A percentile compares a stretch with the other conserved stretches of the same genome.
Conservation (phyloP, 2,797 vertebrate genomes). For the Picus viridis region DNA sequence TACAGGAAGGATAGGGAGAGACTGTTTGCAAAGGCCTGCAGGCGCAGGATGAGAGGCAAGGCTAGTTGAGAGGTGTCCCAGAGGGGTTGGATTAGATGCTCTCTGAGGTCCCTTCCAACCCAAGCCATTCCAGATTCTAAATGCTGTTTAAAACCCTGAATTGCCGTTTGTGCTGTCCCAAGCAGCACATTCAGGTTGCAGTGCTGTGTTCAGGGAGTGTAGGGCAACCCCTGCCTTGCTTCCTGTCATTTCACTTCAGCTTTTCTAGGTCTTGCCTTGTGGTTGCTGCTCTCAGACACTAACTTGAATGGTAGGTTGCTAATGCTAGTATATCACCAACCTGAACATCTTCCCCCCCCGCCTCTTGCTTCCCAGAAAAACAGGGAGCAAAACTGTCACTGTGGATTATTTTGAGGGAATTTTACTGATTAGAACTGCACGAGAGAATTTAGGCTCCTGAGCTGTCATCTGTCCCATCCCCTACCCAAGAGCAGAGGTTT, state of each 20-base stretch:
- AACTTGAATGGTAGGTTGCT: neutral
- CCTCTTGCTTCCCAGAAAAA: neutral
- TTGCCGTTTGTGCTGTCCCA: neutral
- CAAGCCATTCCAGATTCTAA: neutral
- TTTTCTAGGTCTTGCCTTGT: neutral
- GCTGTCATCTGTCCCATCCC: slow-evolving; percentile 24
- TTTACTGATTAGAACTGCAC: slow-evolving; percentile 55
- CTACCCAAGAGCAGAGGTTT: neutral
- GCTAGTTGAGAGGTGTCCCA: no score
- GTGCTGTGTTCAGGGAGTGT: neutral
- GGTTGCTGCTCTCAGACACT: neutral
- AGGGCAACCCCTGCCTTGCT: neutral
- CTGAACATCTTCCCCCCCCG: neutral
- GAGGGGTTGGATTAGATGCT: no score
- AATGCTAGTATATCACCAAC: neutral
- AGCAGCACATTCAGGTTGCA: neutral
- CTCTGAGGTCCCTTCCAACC: no score
- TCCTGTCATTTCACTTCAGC: neutral
- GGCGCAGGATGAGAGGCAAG: no score
- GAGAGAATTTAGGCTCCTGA: slow-evolving; percentile 24
- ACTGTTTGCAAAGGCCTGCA: no score
- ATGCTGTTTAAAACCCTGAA: neutral
- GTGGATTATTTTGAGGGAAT: slow-evolving; percentile 39
- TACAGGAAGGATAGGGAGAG: no score
- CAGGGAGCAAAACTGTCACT: neutral